A percentile compares a stretch with the other conserved stretches of the same genome.
Conservation (phyloP, 2,113 vertebrate genomes). For the Corvus moneduloides region DNA sequence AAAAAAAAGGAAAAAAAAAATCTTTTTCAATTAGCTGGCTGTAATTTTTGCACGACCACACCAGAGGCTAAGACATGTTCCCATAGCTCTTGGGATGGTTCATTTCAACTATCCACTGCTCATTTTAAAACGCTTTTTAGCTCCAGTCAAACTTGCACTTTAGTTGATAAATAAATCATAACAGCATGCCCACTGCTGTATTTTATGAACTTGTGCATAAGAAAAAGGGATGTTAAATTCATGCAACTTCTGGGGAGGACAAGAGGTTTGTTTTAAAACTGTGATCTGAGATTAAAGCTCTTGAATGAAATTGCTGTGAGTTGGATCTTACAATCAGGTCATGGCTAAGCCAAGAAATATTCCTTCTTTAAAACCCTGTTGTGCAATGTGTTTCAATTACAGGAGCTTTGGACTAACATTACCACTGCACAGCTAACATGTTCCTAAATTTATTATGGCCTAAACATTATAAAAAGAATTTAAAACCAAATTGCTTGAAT, state of each 20-base stretch:
- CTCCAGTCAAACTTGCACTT: not conserved
- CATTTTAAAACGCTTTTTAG: not conserved
- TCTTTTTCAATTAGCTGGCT: not conserved
- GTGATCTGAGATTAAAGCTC: not conserved
- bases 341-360: not conserved
- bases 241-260: fast-evolving
- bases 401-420: not conserved
- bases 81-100: not conserved
- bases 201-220: not conserved
- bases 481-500: not conserved
- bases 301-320: not conserved
- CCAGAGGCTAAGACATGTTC: fast-evolving
- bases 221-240: not conserved
- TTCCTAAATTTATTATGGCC: not conserved
- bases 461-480: not conserved
- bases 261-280: not conserved
- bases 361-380: not conserved
- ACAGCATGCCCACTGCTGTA: not conserved
- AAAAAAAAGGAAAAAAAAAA: too few species aligned
- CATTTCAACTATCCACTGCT: not conserved
- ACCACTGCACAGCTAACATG: not conserved
- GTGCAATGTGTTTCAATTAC: not conserved
- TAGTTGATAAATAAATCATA: not conserved
- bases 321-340: not conserved
- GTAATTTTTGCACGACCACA: not conserved